Base-by-base conservation (phyloP, 2,888 invertebrate genomes). In the Lamellibrachia satsuma region DNA sequence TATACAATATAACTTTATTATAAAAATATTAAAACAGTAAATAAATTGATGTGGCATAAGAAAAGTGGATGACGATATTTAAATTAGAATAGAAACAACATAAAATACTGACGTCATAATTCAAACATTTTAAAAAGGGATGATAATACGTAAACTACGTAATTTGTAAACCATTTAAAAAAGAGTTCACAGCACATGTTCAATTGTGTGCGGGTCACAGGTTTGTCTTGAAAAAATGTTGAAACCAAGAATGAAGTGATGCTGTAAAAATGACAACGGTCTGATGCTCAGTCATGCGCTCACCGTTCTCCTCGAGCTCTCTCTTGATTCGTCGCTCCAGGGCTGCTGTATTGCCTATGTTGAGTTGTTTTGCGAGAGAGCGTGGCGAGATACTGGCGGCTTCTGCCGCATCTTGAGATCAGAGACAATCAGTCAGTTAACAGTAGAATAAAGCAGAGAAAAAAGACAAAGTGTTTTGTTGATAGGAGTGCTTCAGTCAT, bases 301-400 rank as follows among this genome's bases (percentile, higher is more conserved):
- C 93, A 92, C 98, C 99, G 96, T 98, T 98, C 94, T 98, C 98
- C 52, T 98, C 98, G 1, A 99, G 97, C 96, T 98, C 98, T 95
- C 98, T 98, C 95, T 98, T 97, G 92, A 99, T 97, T 94, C 98
- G 97, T 96, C 98, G 97, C 96, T 99, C 99, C 95, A 99, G 94
- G 39, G 96, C 95, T 27, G 94, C 94, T 9, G 96, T 95, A 94
- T 96, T 96, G 6, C 96, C 96, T 90, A 97, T 96, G 94, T 96
- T 96, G 57, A 97, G 94, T 94, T 96, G 96, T 93, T 96, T 96
- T 91, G 96, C 96, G 8, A 96, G 94, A 52, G 95, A 95, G 75
- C 95, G 94, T 2, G 96, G 95, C 39, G 96, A 96, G 91, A 96
- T 95, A 22, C 95, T 95, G 22, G 95, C 95, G 8, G 95, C 95